Percentiles rank a stretch among this genome's conserved stretches.
Conservation (phyloP, 1,140 invertebrate genomes). For the Mesaphorura yosii region DNA sequence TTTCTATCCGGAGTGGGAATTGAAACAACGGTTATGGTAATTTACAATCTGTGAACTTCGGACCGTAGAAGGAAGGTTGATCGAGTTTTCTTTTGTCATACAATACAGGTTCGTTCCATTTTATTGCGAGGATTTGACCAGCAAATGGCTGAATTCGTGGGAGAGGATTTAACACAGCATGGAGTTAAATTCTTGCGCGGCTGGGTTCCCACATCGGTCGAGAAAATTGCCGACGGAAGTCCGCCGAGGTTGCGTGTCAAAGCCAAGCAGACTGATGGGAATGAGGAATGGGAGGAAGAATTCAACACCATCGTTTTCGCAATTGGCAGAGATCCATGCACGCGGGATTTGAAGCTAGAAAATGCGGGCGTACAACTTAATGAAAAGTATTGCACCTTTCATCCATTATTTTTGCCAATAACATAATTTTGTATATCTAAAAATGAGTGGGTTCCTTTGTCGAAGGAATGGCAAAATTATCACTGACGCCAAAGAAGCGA, state of each 20-base stretch:
- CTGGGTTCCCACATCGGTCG: slow-evolving; percentile 63
- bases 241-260: slow-evolving; percentile 10
- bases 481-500: slow-evolving; percentile 41
- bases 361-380: neutral
- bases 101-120: slow-evolving; percentile 57
- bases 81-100: neutral
- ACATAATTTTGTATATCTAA: no score
- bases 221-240: slow-evolving; percentile 51
- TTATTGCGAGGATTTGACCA: slow-evolving; percentile 92
- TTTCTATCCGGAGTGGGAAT: slow-evolving; percentile 49
- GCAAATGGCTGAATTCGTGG: slow-evolving; percentile 81
- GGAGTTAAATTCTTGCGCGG: slow-evolving; percentile 72
- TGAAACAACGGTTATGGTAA: slow-evolving; percentile 49
- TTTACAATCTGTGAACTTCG: neutral
- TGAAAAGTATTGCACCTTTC: no score
- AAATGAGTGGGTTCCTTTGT: no score
- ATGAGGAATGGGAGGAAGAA: neutral
- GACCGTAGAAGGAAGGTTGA: neutral
- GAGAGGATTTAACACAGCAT: slow-evolving; percentile 67
- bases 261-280: slow-evolving; percentile 7
- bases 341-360: slow-evolving; percentile 3
- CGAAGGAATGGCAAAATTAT: slow-evolving; percentile 43
- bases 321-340: slow-evolving; percentile 13
- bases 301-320: slow-evolving; percentile 11
- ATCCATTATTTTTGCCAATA: no score